Base-by-base conservation (phyloP, 2,888 invertebrate species). In the Malthinus flaveolus region DNA sequence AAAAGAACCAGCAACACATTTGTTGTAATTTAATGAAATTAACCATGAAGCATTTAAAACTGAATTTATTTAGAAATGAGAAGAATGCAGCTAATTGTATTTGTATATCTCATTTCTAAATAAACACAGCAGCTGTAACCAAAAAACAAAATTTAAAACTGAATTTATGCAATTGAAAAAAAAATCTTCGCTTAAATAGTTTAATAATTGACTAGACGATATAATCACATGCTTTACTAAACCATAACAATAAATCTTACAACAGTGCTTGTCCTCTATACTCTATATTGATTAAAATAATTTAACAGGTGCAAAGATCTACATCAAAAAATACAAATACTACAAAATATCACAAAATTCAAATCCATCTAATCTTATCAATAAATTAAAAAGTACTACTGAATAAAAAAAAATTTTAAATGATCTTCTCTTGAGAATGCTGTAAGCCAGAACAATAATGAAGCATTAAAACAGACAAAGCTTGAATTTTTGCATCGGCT, bases 381-480 rank as follows among this genome's bases (percentile, higher is more conserved):
- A 49, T 45, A 49, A 13, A 39, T 49, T 36, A 47, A 37, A 46
- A 34, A 53, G 8, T 23, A 1, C 35, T 33, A 51, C 35, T n/a
- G n/a, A 15, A 51, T 36, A 32, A 54, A 45, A 10, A 33, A 49
- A 10, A 4, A 33, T 7, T 59, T 42, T 42, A 59, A 8, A 78
- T 72, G 46, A 77, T 77, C 63, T 78, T 78, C 58, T 78, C 77
- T 64, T 76, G 76, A 1, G 89, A 88, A 68, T 91, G 87, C 74
- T 97, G 96, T 58, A 97, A 84, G 2, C 95, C 97, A 3, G 96
- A 91, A 79, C 96, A 97, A 78, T 95, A 93, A 79, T 97, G 95
- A 65, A 97, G 81, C 90, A 97, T 91, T 64, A 97, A 85, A 50
- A 97, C 90, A 48, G 95, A 94, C 62, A 97, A 82, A 0, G 95